phyloP scores from a whole-genome alignment of 2,113 vertebrate species.

The Fregata magnificens region DNA sequence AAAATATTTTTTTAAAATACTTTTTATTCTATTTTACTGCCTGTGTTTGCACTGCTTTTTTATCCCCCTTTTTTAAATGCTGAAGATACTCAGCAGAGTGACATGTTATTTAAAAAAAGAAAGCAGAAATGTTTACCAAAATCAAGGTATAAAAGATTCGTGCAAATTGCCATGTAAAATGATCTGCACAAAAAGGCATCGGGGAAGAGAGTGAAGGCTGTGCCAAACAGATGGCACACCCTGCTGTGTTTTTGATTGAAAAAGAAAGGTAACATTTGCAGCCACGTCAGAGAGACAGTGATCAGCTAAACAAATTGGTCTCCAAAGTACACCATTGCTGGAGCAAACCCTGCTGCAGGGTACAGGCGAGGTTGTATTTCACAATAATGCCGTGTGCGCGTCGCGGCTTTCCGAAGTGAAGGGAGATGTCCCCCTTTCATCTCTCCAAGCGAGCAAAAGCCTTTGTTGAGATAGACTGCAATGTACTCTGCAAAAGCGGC shows the following conservation, averaged over 20 bases:
- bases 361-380: conserved; percentile 79
- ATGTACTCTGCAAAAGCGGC: not conserved
- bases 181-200: conserved; percentile 85
- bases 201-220: conserved; percentile 79
- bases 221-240: conserved; percentile 93
- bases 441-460: conserved; percentile 40
- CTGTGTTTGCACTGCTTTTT: not conserved
- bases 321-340: conserved; percentile 86
- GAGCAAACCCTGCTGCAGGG: conserved; percentile 79
- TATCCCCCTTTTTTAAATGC: not conserved
- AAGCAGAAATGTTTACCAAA: conserved; percentile 75
- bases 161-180: conserved; percentile 84
- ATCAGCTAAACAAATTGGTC: conserved; percentile 92
- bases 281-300: conserved; percentile 87
- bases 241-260: conserved; percentile 94
- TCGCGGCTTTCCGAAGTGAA: conserved; percentile 62
- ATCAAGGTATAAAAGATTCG: conserved; percentile 73
- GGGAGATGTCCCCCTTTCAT: conserved; percentile 59
- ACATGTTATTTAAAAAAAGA: conserved; percentile 33
- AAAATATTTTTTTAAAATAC: conserved; percentile 37
- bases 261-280: conserved; percentile 93
- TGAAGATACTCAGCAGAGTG: conserved; percentile 33
- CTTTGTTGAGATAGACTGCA: conserved; percentile 70
- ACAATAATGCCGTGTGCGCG: conserved; percentile 78
- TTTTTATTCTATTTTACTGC: conserved; percentile 46